Percentiles rank a stretch among this genome's conserved stretches.
phyloP scores from a whole-genome alignment of 2,888 invertebrate species.

The Aphidius colemani region DNA sequence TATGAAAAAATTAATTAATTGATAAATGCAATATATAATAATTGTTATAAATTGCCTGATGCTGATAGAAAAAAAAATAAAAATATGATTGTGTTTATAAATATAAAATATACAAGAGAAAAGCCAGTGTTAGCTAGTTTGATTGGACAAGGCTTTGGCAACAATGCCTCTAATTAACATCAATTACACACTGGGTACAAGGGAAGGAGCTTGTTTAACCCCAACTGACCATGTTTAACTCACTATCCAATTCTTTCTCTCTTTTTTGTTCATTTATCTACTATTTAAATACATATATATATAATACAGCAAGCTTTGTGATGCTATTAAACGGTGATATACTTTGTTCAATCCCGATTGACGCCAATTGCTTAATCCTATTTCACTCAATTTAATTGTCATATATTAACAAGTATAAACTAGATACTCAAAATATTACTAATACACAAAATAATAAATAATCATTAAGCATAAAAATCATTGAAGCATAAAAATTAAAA shows the following conservation, averaged over 20 bases:
- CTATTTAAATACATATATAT: no score
- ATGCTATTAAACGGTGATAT: constrained; percentile 27
- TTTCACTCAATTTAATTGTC: constrained; percentile 6
- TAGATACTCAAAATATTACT: no score
- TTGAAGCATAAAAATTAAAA: no score
- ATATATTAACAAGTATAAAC: no score
- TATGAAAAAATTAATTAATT: neutral
- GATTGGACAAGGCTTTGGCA: constrained; percentile 33
- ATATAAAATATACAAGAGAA: constrained; percentile 12
- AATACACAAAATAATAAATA: no score
- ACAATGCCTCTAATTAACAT: constrained; percentile 50
- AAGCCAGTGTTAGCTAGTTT: constrained; percentile 17
- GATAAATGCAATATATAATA: neutral
- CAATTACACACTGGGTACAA: constrained; percentile 39
- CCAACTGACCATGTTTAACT: neutral
- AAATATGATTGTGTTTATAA: neutral
- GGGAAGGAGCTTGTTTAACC: constrained; percentile 22
- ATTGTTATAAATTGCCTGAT: constrained; percentile 20
- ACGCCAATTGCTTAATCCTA: constrained; percentile 29
- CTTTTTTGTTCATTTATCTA: no score
- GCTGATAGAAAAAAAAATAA: neutral
- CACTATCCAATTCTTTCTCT: no score
- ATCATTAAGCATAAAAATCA: no score
- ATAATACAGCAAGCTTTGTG: constrained; percentile 20
- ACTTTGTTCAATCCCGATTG: constrained; percentile 21